Evolutionary conservation across 2,113 vertebrate genomes (phyloP).

Genomic region (Dicentrarchus labrax): DNA sequence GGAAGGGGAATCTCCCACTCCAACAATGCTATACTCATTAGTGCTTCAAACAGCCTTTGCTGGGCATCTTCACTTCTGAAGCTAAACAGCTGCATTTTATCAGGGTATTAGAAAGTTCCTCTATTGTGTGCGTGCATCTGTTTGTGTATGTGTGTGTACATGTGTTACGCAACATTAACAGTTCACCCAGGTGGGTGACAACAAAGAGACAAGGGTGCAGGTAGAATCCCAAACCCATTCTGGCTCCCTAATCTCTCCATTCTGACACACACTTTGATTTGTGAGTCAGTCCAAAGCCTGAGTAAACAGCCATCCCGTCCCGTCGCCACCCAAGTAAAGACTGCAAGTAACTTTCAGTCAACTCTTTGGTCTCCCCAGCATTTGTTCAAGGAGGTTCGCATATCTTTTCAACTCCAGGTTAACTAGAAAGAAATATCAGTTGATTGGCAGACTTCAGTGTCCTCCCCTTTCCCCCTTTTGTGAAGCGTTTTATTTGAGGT

Average conservation of each 20-base stretch:
- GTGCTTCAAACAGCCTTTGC: constrained; percentile 58
- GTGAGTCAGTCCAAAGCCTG: constrained; percentile 77
- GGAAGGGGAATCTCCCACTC: constrained; percentile 69
- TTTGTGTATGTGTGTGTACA: constrained; percentile 21
- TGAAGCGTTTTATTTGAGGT: constrained; percentile 64
- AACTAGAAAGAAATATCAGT: constrained; percentile 38
- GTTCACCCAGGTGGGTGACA: constrained; percentile 81
- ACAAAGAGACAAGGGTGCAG: constrained; percentile 75
- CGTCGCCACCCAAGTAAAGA: constrained; percentile 61
- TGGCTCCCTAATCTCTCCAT: constrained; percentile 77
- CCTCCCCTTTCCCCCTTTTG: constrained; percentile 50
- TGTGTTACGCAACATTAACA: constrained; percentile 63
- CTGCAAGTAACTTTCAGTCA: constrained; percentile 58
- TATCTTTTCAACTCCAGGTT: constrained; percentile 68
- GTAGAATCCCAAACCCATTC: constrained; percentile 69
- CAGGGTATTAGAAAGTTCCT: constrained; percentile 51
- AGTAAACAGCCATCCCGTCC: constrained; percentile 70
- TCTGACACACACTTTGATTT: constrained; percentile 82
- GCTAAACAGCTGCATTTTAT: constrained; percentile 71
- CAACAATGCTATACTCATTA: constrained; percentile 69
- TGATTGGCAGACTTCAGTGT: constrained; percentile 70
- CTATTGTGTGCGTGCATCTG: constrained; percentile 29
- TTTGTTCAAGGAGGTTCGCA: constrained; percentile 70
- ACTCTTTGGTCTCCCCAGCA: constrained; percentile 63
- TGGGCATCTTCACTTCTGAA: constrained; percentile 44